Conservation (phyloP, 2,113 vertebrate species). For the Lucifuga dentata region DNA sequence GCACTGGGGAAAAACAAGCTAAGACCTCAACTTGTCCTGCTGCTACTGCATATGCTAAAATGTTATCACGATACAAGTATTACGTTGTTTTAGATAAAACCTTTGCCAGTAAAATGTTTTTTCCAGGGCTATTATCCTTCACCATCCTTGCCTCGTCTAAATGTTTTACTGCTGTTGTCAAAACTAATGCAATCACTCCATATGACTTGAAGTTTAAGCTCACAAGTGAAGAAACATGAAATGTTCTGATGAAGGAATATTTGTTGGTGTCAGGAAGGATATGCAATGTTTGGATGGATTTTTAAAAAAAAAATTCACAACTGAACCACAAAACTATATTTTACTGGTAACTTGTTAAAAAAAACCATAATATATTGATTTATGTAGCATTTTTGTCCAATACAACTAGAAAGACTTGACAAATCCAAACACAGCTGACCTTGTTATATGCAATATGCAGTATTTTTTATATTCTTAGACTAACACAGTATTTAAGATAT, state of each 20-base stretch:
- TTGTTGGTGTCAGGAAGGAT: slow-evolving; percentile 19
- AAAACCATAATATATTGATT: slow-evolving; percentile 49
- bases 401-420: slow-evolving; percentile 43
- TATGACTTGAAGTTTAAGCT: slow-evolving; percentile 34
- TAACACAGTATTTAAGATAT: slow-evolving; percentile 61
- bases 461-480: slow-evolving; percentile 51
- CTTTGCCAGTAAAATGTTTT: neutral
- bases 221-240: slow-evolving; percentile 43
- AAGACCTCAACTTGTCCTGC: neutral
- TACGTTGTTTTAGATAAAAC: slow-evolving; percentile 2
- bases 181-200: slow-evolving; percentile 47
- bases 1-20: neutral
- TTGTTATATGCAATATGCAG: slow-evolving; percentile 43
- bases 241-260: slow-evolving; percentile 16
- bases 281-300: slow-evolving; percentile 31
- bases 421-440: slow-evolving; percentile 52
- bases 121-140: neutral
- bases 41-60: neutral
- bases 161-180: slow-evolving; percentile 26
- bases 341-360: slow-evolving; percentile 32
- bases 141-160: slow-evolving; percentile 24
- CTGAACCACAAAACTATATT: slow-evolving; percentile 26
- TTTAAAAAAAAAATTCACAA: slow-evolving; percentile 5
- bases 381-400: slow-evolving; percentile 31
- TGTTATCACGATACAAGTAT: neutral